Percentiles rank a stretch among this genome's conserved stretches.
phyloP scores from a whole-genome alignment of 2,797 vertebrate genomes.

The Triplophysa bombifrons region DNA sequence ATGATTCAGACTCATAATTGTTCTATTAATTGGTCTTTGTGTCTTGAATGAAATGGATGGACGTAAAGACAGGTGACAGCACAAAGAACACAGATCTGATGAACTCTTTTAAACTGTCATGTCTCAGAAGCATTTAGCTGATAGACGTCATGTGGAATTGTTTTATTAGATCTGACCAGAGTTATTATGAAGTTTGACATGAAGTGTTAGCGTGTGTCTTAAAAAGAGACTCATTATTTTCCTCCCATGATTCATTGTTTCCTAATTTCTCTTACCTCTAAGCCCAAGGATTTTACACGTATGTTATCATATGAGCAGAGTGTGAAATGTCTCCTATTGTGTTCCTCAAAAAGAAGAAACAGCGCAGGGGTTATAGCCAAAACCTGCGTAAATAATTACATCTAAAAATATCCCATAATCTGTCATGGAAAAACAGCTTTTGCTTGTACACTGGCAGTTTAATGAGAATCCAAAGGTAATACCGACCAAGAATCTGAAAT shows the following conservation, averaged over 20 bases:
- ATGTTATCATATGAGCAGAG: too few relatives aligned
- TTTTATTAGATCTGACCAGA: background rate
- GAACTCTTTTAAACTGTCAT: background rate
- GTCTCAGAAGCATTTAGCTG: background rate
- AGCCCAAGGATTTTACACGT: background rate
- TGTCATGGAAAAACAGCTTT: background rate
- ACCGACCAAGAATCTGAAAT: background rate
- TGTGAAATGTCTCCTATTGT: too few relatives aligned
- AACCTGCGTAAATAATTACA: background rate
- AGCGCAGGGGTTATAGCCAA: background rate
- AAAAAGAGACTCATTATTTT: too few relatives aligned
- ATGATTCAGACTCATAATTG: background rate
- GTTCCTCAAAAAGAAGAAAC: too few relatives aligned
- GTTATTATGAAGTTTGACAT: background rate
- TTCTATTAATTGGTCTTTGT: background rate
- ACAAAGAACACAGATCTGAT: background rate
- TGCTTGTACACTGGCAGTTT: background rate
- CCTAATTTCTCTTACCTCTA: background rate
- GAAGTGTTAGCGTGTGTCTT: background rate
- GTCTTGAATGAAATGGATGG: background rate
- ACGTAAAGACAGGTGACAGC: background rate
- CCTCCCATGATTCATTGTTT: background rate
- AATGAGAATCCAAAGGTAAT: background rate
- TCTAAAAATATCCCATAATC: background rate
- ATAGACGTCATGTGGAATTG: background rate